Conservation (phyloP, 2,113 vertebrate species). For the Merops nubicus region DNA sequence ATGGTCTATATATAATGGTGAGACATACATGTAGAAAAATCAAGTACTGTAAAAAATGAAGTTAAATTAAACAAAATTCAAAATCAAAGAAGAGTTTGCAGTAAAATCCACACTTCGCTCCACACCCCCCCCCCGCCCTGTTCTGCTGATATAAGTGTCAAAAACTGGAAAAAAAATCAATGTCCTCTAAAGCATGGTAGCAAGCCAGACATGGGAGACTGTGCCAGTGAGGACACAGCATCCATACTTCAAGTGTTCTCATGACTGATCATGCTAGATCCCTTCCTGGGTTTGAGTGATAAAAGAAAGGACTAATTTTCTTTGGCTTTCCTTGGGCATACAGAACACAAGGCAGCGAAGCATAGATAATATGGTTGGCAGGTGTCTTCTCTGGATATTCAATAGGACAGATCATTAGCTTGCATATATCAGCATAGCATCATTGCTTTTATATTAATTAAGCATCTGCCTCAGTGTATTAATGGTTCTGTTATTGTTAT, state of each 20-base stretch:
- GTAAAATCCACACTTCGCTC: neutral
- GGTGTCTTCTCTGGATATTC: neutral
- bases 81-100: neutral
- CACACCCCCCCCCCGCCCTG: neutral
- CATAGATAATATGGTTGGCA: neutral
- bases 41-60: neutral
- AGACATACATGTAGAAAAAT: neutral
- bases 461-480: neutral
- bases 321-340: neutral
- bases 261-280: neutral
- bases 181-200: neutral
- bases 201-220: neutral
- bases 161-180: neutral
- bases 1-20: neutral
- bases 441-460: neutral
- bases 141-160: neutral
- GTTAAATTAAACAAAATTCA: neutral
- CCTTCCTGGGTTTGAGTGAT: neutral
- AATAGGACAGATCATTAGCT: neutral
- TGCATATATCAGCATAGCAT: neutral
- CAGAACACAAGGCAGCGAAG: neutral
- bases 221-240: neutral
- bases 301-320: neutral
- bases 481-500: neutral
- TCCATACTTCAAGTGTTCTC: neutral